Evolutionary conservation across 2,113 vertebrate species (phyloP).

Genomic region (Syrmaticus mikado): DNA sequence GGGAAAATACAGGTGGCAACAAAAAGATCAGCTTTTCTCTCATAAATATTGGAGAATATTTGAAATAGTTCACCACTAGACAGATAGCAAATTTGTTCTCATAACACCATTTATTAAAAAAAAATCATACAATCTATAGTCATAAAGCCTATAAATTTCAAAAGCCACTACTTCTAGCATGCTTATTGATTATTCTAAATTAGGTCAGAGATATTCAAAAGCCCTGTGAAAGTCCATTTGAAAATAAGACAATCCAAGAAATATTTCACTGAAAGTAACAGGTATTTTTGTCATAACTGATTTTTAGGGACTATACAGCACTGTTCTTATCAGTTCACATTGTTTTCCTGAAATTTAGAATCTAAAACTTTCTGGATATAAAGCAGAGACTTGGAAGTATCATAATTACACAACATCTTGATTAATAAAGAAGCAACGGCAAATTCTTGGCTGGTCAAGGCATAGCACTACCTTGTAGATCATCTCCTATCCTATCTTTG

Average conservation of each 20-base stretch:
- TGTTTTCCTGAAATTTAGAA: background rate
- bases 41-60: background rate
- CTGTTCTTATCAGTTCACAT: background rate
- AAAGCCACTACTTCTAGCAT: background rate
- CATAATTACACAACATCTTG: background rate
- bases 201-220: background rate
- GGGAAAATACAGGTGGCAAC: background rate
- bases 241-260: background rate
- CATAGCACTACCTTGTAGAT: rapidly evolving
- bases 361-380: background rate
- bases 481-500: background rate
- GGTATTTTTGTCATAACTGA: background rate
- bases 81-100: background rate
- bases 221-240: background rate
- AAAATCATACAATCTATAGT: background rate
- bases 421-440: background rate
- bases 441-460: background rate
- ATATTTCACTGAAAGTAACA: background rate
- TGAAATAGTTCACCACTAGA: background rate
- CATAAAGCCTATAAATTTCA: background rate
- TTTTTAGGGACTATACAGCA: background rate
- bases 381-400: background rate
- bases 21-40: background rate
- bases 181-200: background rate
- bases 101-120: background rate